phyloP scores from a whole-genome alignment of 2,113 vertebrate genomes.

The Cyrtonyx montezumae region DNA sequence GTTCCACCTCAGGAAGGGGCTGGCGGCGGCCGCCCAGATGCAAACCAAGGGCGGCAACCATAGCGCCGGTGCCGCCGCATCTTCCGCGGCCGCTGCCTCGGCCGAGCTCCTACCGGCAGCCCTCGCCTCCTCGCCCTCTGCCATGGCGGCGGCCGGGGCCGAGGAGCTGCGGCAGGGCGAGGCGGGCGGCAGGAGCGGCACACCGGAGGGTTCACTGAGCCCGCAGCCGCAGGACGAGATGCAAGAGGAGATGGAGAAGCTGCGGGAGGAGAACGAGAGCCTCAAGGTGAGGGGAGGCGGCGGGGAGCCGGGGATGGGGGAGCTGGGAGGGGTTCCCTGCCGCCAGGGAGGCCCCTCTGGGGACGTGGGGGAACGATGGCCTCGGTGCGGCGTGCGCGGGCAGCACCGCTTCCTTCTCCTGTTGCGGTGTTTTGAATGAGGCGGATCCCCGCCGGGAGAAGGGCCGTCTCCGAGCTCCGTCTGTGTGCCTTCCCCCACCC shows the following conservation, averaged over 20 bases:
- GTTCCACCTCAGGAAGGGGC: conserved; percentile 92
- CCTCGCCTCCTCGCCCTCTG: background rate
- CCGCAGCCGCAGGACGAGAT: conserved; percentile 78
- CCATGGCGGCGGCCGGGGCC: conserved; percentile 63
- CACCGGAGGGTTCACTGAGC: conserved; percentile 47
- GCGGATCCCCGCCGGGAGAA: background rate
- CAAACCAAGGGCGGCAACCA: conserved; percentile 72
- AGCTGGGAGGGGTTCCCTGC: background rate
- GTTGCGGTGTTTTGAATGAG: background rate
- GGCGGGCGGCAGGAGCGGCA: conserved; percentile 54
- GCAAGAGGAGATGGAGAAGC: conserved; percentile 88
- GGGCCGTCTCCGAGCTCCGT: background rate
- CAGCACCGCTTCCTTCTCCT: background rate
- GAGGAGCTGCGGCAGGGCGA: conserved; percentile 73
- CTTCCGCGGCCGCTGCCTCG: conserved; percentile 49
- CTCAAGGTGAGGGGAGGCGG: conserved; percentile 85
- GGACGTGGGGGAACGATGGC: background rate
- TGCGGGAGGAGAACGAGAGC: conserved; percentile 92
- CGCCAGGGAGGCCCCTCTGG: fast-evolving
- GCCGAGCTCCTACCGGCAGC: conserved; percentile 24
- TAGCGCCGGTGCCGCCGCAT: background rate
- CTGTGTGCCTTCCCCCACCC: background rate
- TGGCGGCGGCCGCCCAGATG: conserved; percentile 81
- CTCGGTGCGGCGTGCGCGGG: background rate
- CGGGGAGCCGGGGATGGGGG: background rate